Base-by-base conservation (phyloP, 1,140 invertebrate genomes). In the Diachasmimorpha longicaudata region DNA sequence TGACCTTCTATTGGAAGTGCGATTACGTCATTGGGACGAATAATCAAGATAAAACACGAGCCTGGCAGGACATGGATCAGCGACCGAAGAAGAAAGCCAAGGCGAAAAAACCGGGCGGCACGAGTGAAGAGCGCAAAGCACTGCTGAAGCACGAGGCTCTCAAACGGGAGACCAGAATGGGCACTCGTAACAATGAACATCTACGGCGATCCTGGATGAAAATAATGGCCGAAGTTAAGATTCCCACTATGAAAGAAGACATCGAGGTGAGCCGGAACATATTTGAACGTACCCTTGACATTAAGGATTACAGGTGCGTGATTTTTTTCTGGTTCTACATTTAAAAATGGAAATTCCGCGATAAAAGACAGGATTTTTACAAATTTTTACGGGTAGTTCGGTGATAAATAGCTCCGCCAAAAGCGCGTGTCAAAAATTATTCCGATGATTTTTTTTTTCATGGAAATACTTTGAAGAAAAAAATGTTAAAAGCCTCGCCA, bases 231-330 rank as follows among this genome's bases (percentile, higher is more conserved):
- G 73, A 71, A 4, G 39, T 84, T 5, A 82, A 83, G 74, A 79
- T 85, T 72, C 83, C 81, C 4, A 23, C 74, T 9, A 81, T 87
- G 6, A 78, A 55, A 23, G 79, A 82, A 52, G 79, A 85, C 16
- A 25, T 87, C 1, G 78, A 82, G 42, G 77, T 83, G 8, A 78
- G 77, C 0, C 83, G 80, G 77, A 82, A 78, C n/a, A 83, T 80
- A 13, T 86, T 88, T 46, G 83, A 89, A 19, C 85, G 81, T n/a
- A 78, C 80, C 9, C 19, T 88, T 21, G 87, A 88, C 68, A 80
- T 83, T 71, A 86, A 87, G 77, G 78, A 87, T 72, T 83, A 84
- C 71, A 84, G 85, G 87, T 85, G n/a, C 39, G 36, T 58, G 21
- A 39, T 23, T 72, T 16, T 72, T 58, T 19, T 21, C 23, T 23